Conservation (phyloP, 2,113 vertebrate species). For the Herpailurus yagouaroundi region DNA sequence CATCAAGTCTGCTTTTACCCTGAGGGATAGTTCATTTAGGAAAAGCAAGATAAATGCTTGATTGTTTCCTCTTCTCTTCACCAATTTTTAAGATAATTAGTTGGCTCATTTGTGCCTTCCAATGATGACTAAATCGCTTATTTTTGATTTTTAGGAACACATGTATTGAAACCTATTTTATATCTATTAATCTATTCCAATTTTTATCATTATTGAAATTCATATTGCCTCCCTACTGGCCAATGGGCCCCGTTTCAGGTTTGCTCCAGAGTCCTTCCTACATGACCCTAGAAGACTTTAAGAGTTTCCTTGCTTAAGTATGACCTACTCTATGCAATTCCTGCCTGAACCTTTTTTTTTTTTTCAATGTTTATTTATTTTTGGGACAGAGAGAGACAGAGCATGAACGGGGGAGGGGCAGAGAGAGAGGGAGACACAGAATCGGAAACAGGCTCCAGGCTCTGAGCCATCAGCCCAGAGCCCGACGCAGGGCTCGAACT, state of each 20-base stretch:
- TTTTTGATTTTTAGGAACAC: conserved; percentile 46
- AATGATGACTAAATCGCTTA: conserved; percentile 7
- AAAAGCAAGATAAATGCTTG: conserved; percentile 53
- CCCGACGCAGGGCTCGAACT: no score
- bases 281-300: not conserved
- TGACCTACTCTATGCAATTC: not conserved
- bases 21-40: conserved; percentile 50
- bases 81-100: conserved; percentile 43
- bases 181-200: not conserved
- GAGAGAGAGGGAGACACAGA: no score
- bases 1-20: conserved; percentile 21
- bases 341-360: not conserved
- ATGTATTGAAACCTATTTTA: not conserved
- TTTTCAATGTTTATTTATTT: no score
- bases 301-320: not conserved
- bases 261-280: not conserved
- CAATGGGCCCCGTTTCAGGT: not conserved
- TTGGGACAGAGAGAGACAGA: no score
- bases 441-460: no score
- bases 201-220: not conserved
- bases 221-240: not conserved
- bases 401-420: no score
- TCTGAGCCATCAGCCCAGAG: no score
- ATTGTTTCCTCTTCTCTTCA: not conserved
- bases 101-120: conserved; percentile 50